Base-by-base conservation (phyloP, 2,888 invertebrate species). In the Drosophila infuscata region DNA sequence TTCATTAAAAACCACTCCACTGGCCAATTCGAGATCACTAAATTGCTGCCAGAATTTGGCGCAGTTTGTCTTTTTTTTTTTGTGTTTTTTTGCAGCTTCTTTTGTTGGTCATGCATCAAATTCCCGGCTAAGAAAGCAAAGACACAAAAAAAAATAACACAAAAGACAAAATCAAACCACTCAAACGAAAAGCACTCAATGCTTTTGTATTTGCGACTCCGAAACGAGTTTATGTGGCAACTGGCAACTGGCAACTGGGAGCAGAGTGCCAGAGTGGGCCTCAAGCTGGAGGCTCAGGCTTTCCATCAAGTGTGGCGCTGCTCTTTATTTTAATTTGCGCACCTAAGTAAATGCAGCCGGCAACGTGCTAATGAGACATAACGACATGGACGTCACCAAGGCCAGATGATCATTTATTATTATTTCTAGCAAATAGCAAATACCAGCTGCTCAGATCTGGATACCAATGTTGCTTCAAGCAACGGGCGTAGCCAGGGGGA, bases 301-400 rank as follows among this genome's bases (percentile, higher is more conserved):
- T 77, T 71, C 77, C 63, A 81, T 74, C 74, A 74, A 71, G 58
- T 66, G 65, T 17, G 33, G 68, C 64, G 46, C 56, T 84, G 79
- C 82, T 82, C 85, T 83, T 75, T 74, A 83, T 88, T 88, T 86
- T 87, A 85, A 88, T 88, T 88, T 86, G 79, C 70, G 54, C 71
- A 72, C 76, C 81, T 71, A 76, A 77, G 76, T 74, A 86, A 80
- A 78, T 86, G 86, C 80, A 71, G 78, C 66, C 60, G 66, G 74
- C 72, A 68, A 68, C 75, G 88, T 85, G 88, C 85, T 85, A 85
- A 85, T 85, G 86, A 83, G 88, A 85, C 85, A 88, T 85, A 85
- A 85, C 88, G 85, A 88, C 82, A 74, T 82, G 76, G 78, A 80
- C 80, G 83, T 80, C 74, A 74, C 73, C 88, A 73, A 78, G 88